A percentile compares a stretch with the other conserved stretches of the same genome.
These are phyloP conservation scores for Latrodectus geometricus DNA, from an alignment of 1,140 invertebrate species.

Conservation along the genomic window DNA sequence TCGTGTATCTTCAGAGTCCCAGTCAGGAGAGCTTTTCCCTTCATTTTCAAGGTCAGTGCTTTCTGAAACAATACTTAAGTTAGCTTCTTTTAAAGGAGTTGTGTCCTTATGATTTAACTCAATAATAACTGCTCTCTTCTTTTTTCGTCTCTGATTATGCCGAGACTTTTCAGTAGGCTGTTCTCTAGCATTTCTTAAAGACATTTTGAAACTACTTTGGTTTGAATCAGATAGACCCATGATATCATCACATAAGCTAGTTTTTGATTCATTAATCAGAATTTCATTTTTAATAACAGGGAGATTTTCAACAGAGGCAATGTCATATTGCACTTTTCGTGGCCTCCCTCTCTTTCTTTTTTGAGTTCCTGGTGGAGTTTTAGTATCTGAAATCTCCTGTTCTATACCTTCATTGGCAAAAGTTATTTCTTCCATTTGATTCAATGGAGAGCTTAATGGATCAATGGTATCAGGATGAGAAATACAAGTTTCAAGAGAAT, in stretches of 20 bases:
- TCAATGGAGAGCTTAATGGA: neutral
- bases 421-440: constrained; percentile 10
- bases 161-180: neutral
- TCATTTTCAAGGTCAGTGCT: neutral
- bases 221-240: constrained; percentile 7
- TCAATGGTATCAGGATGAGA: neutral
- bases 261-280: constrained; percentile 16
- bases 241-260: neutral
- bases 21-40: neutral
- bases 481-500: constrained; percentile 3
- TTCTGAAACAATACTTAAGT: constrained; percentile 3
- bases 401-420: neutral
- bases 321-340: constrained; percentile 1
- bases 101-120: constrained; percentile 18
- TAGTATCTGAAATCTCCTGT: neutral
- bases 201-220: constrained; percentile 35
- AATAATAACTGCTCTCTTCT: neutral
- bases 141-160: neutral
- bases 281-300: constrained; percentile 31
- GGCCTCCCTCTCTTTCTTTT: constrained; percentile 22
- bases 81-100: constrained; percentile 38
- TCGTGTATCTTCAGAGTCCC: constrained; percentile 2
- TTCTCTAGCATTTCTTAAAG: constrained; percentile 27
- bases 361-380: neutral
- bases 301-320: neutral